Conservation (phyloP, 2,888 invertebrate genomes). For the Aethes cnicana region DNA sequence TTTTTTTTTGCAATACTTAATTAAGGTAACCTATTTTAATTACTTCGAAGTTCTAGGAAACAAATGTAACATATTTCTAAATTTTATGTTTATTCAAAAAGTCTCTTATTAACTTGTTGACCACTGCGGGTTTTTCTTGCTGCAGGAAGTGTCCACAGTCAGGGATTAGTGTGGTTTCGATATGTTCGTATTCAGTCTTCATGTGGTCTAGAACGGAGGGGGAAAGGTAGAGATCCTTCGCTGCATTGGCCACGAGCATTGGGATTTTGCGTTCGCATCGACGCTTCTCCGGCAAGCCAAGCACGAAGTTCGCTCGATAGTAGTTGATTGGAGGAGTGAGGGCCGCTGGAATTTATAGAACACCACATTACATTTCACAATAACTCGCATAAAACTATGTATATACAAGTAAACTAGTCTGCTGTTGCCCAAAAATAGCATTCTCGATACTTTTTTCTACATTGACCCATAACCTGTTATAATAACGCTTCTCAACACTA, state of each 20-base stretch:
- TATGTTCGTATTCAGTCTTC: slow-evolving; percentile 62
- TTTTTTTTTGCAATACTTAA: too few species aligned
- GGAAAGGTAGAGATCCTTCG: slow-evolving; percentile 65
- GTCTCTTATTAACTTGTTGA: slow-evolving; percentile 75
- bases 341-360: slow-evolving; percentile 58
- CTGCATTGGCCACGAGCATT: slow-evolving; percentile 68
- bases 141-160: slow-evolving; percentile 79
- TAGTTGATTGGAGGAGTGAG: slow-evolving; percentile 81
- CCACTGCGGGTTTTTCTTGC: slow-evolving; percentile 77
- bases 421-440: not conserved
- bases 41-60: too few species aligned
- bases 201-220: slow-evolving; percentile 51
- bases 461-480: too few species aligned
- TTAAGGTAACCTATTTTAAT: too few species aligned
- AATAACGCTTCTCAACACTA: too few species aligned
- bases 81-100: slow-evolving; percentile 65
- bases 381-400: not conserved
- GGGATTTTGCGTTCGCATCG: slow-evolving; percentile 59
- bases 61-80: slow-evolving; percentile 36
- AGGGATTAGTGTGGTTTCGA: slow-evolving; percentile 69
- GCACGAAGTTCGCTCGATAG: slow-evolving; percentile 75
- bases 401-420: too few species aligned
- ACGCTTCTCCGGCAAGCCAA: slow-evolving; percentile 46
- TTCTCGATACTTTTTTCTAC: too few species aligned
- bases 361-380: not conserved